Evolutionary conservation across 2,888 invertebrate genomes (phyloP).

Genomic region (Dicyrtoma fusca): DNA sequence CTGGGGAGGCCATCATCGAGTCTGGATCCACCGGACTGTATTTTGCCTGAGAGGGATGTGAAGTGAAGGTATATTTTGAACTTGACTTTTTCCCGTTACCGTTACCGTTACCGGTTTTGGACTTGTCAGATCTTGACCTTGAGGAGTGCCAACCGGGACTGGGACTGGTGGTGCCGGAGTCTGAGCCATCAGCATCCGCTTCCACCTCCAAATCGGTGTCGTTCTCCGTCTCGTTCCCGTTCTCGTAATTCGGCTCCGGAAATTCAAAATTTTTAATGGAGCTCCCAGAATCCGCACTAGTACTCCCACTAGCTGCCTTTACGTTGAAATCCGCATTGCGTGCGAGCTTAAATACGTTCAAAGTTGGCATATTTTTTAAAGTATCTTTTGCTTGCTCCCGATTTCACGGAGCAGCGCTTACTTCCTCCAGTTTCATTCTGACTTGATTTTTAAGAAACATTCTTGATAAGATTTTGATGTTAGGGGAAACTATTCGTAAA

Average conservation of each 20-base stretch:
- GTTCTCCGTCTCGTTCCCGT: neutral
- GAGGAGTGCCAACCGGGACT: too few species aligned
- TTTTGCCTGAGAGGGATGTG: neutral
- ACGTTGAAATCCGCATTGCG: constrained; percentile 28
- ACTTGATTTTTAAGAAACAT: too few species aligned
- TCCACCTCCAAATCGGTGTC: neutral
- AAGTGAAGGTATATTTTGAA: neutral
- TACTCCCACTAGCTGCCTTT: neutral
- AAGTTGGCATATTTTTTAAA: constrained; percentile 3
- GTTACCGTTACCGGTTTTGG: neutral
- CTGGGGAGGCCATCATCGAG: neutral
- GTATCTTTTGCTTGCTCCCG: too few species aligned
- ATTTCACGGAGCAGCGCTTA: too few species aligned
- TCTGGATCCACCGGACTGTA: constrained; percentile 26
- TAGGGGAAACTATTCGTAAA: too few species aligned
- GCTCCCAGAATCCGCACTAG: neutral
- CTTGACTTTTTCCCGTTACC: neutral
- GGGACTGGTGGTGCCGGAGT: too few species aligned
- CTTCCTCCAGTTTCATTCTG: too few species aligned
- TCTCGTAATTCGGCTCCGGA: too few species aligned
- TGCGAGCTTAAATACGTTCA: constrained; percentile 34
- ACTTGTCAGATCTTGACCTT: too few species aligned
- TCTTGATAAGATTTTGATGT: too few species aligned
- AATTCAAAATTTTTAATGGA: too few species aligned
- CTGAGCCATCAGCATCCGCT: too few species aligned